Base-by-base conservation (phyloP, 2,113 vertebrate species). In the Nannobrachium achirus region DNA sequence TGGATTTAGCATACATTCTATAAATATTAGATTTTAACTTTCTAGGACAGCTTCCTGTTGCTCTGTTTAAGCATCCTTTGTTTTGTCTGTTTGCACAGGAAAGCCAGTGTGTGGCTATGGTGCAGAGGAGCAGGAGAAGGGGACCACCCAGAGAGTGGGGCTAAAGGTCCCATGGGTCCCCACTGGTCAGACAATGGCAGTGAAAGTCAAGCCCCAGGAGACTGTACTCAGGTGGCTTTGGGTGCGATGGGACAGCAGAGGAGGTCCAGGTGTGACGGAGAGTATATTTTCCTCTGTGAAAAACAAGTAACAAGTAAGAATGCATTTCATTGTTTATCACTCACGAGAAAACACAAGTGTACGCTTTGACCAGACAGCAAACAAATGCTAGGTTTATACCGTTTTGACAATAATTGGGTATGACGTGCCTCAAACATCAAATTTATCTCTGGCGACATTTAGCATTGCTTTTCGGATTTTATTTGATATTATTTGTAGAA, bases 141-240 rank as follows among this genome's bases (percentile, higher is more conserved):
- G 1, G 60, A 20, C 7, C n/a, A 71, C 6, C 51, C 72, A 7
- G 68, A 50, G 15, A 55, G 25, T 10, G 78, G 50, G 38, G 60
- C 8, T 9, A n/a, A 49, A 25, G 66, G 56, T 20, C 1, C 62
- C 13, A 58, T 41, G 6, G 58, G 48, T 73, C 73, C 72, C 49
- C 53, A 49, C 16, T 39, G 68, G 87, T n/a, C 38, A 63, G 58
- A 53, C 7, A 39, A 18, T 46, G 60, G 41, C 1, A 5, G 33
- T 7, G 65, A 66, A 9, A 10, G 3, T 25, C 67, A 4, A 0
- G 25, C 25, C 25, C 25, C 6, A 33, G 67, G 46, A 3, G 44
- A 14, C 15, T 94, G 94, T 44, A 5, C 75, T 55, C 90, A 86
- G 83, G 84, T 93, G 81, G 63, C 70, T 4, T 38, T 93, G 55